phyloP scores from a whole-genome alignment of 1,140 invertebrate genomes.

The Drosophila micromelanica region DNA sequence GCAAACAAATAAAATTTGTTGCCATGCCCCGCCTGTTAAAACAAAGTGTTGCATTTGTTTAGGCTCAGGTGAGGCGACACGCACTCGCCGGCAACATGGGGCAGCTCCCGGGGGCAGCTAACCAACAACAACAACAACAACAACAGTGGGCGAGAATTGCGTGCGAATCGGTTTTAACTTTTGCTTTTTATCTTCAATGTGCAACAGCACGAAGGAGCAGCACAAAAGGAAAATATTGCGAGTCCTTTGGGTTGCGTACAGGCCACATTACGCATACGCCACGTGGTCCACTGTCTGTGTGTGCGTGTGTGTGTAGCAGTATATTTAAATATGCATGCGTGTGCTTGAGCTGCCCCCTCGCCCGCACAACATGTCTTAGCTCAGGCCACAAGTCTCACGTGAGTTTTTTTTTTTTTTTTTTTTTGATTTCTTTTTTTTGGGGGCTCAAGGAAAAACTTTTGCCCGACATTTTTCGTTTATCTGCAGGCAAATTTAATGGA shows the following conservation, averaged over 20 bases:
- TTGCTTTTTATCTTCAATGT: constrained; percentile 77
- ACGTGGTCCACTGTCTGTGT: constrained; percentile 40
- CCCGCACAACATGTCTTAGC: constrained; percentile 19
- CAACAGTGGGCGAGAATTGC: constrained; percentile 74
- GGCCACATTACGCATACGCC: constrained; percentile 72
- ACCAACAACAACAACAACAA: constrained; percentile 37
- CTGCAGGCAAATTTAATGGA: constrained; percentile 75
- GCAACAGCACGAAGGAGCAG: constrained; percentile 63
- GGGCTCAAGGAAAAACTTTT: constrained; percentile 41
- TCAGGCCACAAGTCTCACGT: constrained; percentile 45
- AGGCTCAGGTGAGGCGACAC: constrained; percentile 56
- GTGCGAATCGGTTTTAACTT: constrained; percentile 82
- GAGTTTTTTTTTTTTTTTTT: constrained; percentile 41
- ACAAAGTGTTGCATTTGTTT: constrained; percentile 79
- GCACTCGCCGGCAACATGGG: constrained; percentile 20
- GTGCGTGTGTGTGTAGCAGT: constrained; percentile 3
- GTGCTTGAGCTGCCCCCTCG: neutral
- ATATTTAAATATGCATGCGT: constrained; percentile 30
- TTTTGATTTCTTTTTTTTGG: constrained; percentile 12
- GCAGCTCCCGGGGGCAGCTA: constrained; percentile 47
- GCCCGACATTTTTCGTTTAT: constrained; percentile 73
- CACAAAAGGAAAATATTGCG: constrained; percentile 26
- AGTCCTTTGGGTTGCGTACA: constrained; percentile 53
- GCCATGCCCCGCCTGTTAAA: constrained; percentile 56
- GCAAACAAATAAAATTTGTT: constrained; percentile 74